Base-by-base conservation (phyloP, 2,888 invertebrate species). In the Reticulitermes lucifugus region DNA sequence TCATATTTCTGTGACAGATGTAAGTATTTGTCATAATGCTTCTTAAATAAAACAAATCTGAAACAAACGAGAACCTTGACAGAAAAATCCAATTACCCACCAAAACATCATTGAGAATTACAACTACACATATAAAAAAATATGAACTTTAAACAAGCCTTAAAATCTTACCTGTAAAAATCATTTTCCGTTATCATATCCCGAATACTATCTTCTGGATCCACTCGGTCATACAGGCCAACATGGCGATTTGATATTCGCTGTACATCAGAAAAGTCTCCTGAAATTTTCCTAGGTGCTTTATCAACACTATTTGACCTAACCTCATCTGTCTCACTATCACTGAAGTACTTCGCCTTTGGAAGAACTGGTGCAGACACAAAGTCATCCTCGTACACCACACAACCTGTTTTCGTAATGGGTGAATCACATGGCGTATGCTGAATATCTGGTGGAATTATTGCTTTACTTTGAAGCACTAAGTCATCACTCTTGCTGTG, bases 151-250 rank as follows among this genome's bases (percentile, higher is more conserved):
- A 14, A 55, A 55, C 14, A 14, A 2, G 18, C 18, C 14, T 55
- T 71, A 43, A 21, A 14, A 60, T 88, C 89, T 88, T 89, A 93
- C 93, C 93, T 92, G 90, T 93, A 93, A 88, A 94, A 92, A 89
- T 94, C 94, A 89, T 94, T 94, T 89, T 93, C 93, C 14, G 93
- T 93, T 86, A 94, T 93, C 88, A 94, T 94, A 89, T 94, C 94
- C 84, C 93, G 90, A 87, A 94, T 93, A 87, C 93, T 93, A 88
- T 93, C 93, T 89, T 93, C 93, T n/a, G 94, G 93, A 89, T 94
- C 93, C 83, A 93, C 91, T 87, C 92, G 90, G 88, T 93, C 93
- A 88, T 91, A 91, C 14, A 91, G 90, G 55, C 91, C 90, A 46
- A 90, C 89, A 86, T 90, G 89, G 87, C 91, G 90, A 85, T 89